Evolutionary conservation across 2,113 vertebrate genomes (phyloP), one percentile per base, ranked within the genome.

Genomic region (Mormoops blainvillei): DNA sequence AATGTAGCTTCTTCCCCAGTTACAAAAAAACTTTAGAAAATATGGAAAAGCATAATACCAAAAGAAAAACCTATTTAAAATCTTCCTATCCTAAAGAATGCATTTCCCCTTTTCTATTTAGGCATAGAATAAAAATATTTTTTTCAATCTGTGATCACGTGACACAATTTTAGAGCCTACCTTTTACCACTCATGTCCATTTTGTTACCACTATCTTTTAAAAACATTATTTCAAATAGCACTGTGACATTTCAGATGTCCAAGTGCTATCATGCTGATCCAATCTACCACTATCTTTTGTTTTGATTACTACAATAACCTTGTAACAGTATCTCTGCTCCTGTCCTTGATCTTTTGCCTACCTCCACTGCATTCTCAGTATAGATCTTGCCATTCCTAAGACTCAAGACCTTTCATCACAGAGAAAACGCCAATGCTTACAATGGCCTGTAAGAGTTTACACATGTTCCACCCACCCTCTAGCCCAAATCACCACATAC

Each of bases 21-120:
- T 91, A 80, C 31, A 85, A 70, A 96, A 96, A 86, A 52, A 20
- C 54, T 87, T 87, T 73, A 82, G 12, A 81, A 76, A 95, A 95
- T 63, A 81, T 0, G 86, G 15, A 86, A 90, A 70, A 91, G 68
- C 12, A 4, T 50, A 88, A 20, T 52, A 76, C 41, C 22, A 33
- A 92, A 89, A 92, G 50, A 70, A 92, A 86, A 68, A 80, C 56
- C 38, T 68, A 84, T 65, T 38, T 38, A 77, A 94, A 77, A 86
- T 85, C 28, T 86, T 80, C 20, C 33, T 63, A 74, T 5, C 52
- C 13, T 58, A 36, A 92, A 83, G n/a, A 80, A 76, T 87, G 68
- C 15, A 82, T 74, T 52, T 67, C 63, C 0, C 7, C 33, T 70
- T 86, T 85, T 48, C 76, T 85, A 80, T 43, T 84, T 80, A 68